Evolutionary conservation across 2,113 vertebrate species (phyloP).

Genomic region (Calidris pygmaea): DNA sequence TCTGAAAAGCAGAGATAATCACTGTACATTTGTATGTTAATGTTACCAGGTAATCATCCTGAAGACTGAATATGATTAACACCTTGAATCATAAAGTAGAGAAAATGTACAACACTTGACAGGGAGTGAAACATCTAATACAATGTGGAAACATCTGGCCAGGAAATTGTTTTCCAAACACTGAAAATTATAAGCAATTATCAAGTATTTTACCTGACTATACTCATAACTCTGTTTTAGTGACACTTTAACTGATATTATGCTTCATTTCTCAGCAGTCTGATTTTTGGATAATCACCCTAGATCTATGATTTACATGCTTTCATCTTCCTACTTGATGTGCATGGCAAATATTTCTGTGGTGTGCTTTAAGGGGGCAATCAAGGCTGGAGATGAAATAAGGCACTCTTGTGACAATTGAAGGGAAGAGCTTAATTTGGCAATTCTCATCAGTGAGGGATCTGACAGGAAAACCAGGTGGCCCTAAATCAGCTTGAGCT

Average conservation of each 20-base stretch:
- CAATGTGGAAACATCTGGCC: slow-evolving; percentile 60
- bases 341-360: slow-evolving; percentile 34
- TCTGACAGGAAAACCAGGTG: slow-evolving; percentile 38
- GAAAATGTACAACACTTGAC: slow-evolving; percentile 40
- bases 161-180: slow-evolving; percentile 72
- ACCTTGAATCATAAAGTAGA: slow-evolving; percentile 56
- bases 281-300: slow-evolving; percentile 54
- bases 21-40: slow-evolving; percentile 69
- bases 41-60: slow-evolving; percentile 57
- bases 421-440: slow-evolving; percentile 41
- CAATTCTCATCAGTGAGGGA: slow-evolving; percentile 6
- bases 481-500: neutral
- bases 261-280: slow-evolving; percentile 32
- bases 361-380: slow-evolving; percentile 41
- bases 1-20: slow-evolving; percentile 48
- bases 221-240: slow-evolving; percentile 57
- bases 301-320: slow-evolving; percentile 7
- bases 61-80: slow-evolving; percentile 60
- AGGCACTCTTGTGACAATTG: neutral
- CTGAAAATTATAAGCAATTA: slow-evolving; percentile 72
- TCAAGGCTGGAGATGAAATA: slow-evolving; percentile 42
- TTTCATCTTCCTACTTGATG: slow-evolving; percentile 27
- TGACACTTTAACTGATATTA: slow-evolving; percentile 49
- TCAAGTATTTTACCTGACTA: slow-evolving; percentile 62
- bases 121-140: slow-evolving; percentile 47